These are phyloP conservation scores for Hirtodrosophila confusa DNA, from an alignment of 2,888 invertebrate genomes.

Conservation along the genomic window DNA sequence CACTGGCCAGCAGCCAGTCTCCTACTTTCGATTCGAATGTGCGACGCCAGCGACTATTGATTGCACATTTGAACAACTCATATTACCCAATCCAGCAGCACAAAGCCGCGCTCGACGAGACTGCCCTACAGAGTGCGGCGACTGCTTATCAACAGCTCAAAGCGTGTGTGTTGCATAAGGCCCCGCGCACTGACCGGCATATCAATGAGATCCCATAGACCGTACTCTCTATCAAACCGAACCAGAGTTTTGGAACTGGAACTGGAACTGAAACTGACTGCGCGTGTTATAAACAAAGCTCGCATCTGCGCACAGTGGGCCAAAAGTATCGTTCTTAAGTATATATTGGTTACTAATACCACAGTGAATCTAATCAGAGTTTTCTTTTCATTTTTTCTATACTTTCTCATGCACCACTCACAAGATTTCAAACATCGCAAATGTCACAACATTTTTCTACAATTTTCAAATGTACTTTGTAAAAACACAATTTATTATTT, in stretches of 20 bases:
- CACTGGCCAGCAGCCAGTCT: slow-evolving; percentile 16
- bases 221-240: slow-evolving; percentile 1
- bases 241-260: slow-evolving; percentile 1
- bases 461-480: too few species aligned
- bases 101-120: slow-evolving; percentile 10
- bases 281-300: too few species aligned
- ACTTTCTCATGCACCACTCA: too few species aligned
- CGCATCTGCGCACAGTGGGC: too few species aligned
- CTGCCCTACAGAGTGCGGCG: slow-evolving; percentile 44
- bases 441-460: too few species aligned
- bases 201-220: slow-evolving; percentile 62
- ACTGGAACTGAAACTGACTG: slow-evolving; percentile 9
- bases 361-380: too few species aligned
- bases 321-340: too few species aligned
- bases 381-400: too few species aligned
- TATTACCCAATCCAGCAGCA: slow-evolving; percentile 29
- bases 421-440: too few species aligned
- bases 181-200: slow-evolving; percentile 54
- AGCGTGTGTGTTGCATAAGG: slow-evolving; percentile 44
- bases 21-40: slow-evolving; percentile 41
- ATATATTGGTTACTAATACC: too few species aligned
- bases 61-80: slow-evolving; percentile 5
- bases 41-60: background rate
- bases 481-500: too few species aligned
- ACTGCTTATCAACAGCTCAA: slow-evolving; percentile 35